A percentile compares a stretch with the other conserved stretches of the same genome.
Evolutionary conservation across 2,113 vertebrate genomes (phyloP).

Genomic region (Alouatta palliata): DNA sequence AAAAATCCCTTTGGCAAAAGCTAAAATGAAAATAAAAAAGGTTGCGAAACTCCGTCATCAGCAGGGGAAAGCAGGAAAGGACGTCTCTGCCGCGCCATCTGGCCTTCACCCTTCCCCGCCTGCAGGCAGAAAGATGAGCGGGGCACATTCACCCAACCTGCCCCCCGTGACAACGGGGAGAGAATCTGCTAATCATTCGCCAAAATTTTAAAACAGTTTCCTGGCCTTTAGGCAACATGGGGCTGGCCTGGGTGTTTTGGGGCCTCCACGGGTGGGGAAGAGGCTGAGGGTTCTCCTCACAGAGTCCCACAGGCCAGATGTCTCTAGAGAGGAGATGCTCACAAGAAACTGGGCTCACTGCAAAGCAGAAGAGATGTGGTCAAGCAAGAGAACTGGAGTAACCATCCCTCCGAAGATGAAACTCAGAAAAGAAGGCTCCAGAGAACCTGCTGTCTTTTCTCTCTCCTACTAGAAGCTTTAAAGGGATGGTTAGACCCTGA

Average conservation of each 20-base stretch:
- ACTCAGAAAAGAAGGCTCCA: background rate
- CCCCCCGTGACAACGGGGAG: background rate
- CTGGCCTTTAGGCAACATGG: background rate
- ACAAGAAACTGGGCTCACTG: fast-evolving
- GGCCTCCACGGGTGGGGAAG: background rate
- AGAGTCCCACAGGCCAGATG: background rate
- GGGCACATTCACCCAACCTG: background rate
- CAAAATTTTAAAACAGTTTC: background rate
- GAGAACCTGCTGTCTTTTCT: background rate
- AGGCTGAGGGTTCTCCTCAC: background rate
- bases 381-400: background rate
- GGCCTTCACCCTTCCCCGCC: background rate
- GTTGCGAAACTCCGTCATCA: background rate
- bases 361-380: background rate
- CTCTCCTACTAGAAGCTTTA: background rate
- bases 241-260: background rate
- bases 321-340: background rate
- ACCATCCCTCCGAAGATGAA: background rate
- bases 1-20: background rate
- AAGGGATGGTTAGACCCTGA: background rate
- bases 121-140: background rate
- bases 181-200: background rate
- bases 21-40: background rate
- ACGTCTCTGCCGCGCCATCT: fast-evolving
- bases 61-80: background rate